Base-by-base conservation (phyloP, 2,113 vertebrate species). In the Stictonetta naevosa region DNA sequence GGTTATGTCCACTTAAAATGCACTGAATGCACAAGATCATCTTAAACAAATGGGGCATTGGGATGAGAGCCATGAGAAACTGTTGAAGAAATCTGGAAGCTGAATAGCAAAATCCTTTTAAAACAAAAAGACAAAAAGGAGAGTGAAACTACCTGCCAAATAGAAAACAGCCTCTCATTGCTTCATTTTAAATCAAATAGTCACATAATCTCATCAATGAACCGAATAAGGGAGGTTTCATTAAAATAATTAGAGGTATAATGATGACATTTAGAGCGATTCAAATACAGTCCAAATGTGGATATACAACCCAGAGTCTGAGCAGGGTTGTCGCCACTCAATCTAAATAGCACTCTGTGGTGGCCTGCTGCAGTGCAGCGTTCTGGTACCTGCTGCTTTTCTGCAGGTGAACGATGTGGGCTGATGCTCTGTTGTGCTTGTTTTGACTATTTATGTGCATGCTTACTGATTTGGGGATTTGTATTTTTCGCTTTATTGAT, bases 401-500 rank as follows among this genome's bases (percentile, higher is more conserved):
- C 64, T 68, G 26, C 25, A 69, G 59, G 12, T 77, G 18, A 73
- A 23, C 48, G 17, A 11, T 42, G 38, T 50, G 25, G 18, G 15
- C n/a, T 84, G 10, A 17, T 53, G 29, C 3, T 25, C 10, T 63
- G 5, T 50, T 31, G 8, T 29, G 11, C 21, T 91, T 1, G 0
- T 44, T 85, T 75, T 89, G 13, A 36, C 13, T 34, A 14, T 44
- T 91, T 60, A 12, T 6, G 29, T 53, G 13, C 2, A 8, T 34
- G 11, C 6, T n/a, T 44, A 20, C 3, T 33, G 42, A 11, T 52
- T 73, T 34, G 33, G 34, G 11, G 11, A 6, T 55, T 56, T 56
- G 38, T 76, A 11, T 34, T 60, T n/a, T n/a, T 11, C 7, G 34
- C 6, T 29, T 48, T 77, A 71, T 53, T 25, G 2, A 9, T 71